A percentile compares a stretch with the other conserved stretches of the same genome.
These are phyloP conservation scores for Aphelinus atriplicis DNA, from an alignment of 1,140 invertebrate species.

Conservation along the genomic window DNA sequence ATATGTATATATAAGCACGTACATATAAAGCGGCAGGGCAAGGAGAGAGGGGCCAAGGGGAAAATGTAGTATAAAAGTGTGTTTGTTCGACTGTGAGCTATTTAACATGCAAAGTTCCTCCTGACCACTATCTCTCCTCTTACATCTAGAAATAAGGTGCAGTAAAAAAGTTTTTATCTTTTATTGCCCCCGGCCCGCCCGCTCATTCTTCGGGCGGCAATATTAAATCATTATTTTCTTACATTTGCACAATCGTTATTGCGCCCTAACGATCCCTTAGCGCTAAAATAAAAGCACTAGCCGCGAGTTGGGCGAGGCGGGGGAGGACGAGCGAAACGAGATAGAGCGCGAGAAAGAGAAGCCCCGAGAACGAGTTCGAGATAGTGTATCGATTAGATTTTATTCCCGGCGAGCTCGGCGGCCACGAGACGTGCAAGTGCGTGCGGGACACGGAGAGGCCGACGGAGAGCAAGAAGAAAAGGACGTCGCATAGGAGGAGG, in stretches of 20 bases:
- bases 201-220: slow-evolving; percentile 15
- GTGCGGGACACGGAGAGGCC: slow-evolving; percentile 13
- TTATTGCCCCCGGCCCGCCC: slow-evolving; percentile 15
- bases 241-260: slow-evolving; percentile 40
- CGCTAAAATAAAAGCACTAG: slow-evolving; percentile 7
- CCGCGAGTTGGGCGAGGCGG: background rate
- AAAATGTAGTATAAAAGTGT: slow-evolving; percentile 36
- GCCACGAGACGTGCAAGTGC: slow-evolving; percentile 33
- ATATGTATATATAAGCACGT: background rate
- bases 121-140: slow-evolving; percentile 17
- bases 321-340: background rate
- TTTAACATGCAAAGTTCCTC: slow-evolving; percentile 37
- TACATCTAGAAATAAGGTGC: slow-evolving; percentile 26
- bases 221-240: slow-evolving; percentile 42
- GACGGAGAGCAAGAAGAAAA: background rate
- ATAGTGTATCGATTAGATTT: slow-evolving; percentile 41
- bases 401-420: slow-evolving; percentile 25
- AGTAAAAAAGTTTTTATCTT: slow-evolving; percentile 35
- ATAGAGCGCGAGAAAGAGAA: slow-evolving; percentile 5
- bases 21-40: slow-evolving; percentile 9
- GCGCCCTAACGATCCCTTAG: slow-evolving; percentile 33
- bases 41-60: background rate
- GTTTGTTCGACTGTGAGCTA: slow-evolving; percentile 36
- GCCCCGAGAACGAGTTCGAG: slow-evolving; percentile 33
- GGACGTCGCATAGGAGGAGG: background rate